Evolutionary conservation across 2,113 vertebrate genomes (phyloP).

Genomic region (Semnopithecus entellus): DNA sequence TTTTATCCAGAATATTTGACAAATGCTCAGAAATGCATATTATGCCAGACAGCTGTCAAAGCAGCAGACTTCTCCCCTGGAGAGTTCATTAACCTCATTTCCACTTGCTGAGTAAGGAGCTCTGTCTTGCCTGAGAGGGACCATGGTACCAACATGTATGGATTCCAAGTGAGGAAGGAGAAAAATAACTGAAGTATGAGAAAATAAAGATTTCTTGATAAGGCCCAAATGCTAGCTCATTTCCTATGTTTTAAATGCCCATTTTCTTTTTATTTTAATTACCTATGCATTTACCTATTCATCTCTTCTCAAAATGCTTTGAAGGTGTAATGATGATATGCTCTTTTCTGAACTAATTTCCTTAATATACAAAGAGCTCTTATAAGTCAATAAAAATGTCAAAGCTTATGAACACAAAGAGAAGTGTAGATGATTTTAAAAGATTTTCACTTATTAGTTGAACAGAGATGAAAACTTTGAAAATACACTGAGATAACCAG

Average conservation of each 20-base stretch:
- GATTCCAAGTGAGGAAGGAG: neutral
- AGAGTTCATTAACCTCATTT: slow-evolving; percentile 54
- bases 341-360: neutral
- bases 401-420: neutral
- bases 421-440: neutral
- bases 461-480: neutral
- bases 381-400: neutral
- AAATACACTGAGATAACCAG: neutral
- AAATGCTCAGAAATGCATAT: slow-evolving; percentile 8
- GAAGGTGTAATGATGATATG: neutral
- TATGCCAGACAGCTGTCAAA: slow-evolving; percentile 24
- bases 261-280: neutral
- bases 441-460: neutral
- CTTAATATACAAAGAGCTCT: neutral
- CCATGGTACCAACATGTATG: neutral
- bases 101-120: neutral
- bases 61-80: neutral
- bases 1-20: neutral
- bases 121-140: fast-evolving
- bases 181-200: neutral
- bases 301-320: slow-evolving; percentile 7
- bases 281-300: neutral
- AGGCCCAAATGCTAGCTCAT: neutral
- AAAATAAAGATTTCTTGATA: neutral
- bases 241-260: neutral